These are phyloP conservation scores for Chromobotia macracanthus DNA, from an alignment of 2,797 vertebrate genomes.

Conservation along the genomic window DNA sequence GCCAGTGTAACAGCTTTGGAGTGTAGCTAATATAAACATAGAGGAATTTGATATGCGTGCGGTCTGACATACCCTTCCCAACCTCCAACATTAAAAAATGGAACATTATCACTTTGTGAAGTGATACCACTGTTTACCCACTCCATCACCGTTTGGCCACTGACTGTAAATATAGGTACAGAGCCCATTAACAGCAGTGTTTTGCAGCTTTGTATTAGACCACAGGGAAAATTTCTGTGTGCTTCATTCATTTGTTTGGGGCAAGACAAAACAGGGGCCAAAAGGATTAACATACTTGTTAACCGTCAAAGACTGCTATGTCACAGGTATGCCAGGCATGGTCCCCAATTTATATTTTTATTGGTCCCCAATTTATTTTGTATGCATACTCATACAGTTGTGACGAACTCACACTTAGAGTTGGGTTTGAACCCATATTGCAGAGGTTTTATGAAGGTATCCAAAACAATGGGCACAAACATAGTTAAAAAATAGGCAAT, in stretches of 20 bases:
- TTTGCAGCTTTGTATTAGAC: not conserved
- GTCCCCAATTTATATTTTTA: constrained; percentile 17
- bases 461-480: no score
- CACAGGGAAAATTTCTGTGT: not conserved
- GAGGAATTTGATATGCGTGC: constrained; percentile 68
- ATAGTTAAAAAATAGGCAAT: no score
- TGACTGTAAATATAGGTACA: constrained; percentile 5
- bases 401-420: no score
- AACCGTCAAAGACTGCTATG: not conserved
- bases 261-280: constrained; percentile 22
- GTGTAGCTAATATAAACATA: constrained; percentile 37
- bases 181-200: not conserved
- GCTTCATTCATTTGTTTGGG: not conserved
- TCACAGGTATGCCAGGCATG: not conserved
- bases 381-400: not conserved
- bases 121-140: constrained; percentile 54
- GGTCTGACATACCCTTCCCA: constrained; percentile 15
- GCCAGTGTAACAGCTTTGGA: constrained; percentile 55
- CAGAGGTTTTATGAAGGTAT: no score
- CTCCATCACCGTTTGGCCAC: constrained; percentile 23
- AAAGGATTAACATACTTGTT: constrained; percentile 30
- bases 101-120: constrained; percentile 72
- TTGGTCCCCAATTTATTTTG: constrained; percentile 10
- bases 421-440: no score
- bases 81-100: constrained; percentile 68